Base-by-base conservation (phyloP, 1,140 invertebrate species). In the Maconellicoccus hirsutus region DNA sequence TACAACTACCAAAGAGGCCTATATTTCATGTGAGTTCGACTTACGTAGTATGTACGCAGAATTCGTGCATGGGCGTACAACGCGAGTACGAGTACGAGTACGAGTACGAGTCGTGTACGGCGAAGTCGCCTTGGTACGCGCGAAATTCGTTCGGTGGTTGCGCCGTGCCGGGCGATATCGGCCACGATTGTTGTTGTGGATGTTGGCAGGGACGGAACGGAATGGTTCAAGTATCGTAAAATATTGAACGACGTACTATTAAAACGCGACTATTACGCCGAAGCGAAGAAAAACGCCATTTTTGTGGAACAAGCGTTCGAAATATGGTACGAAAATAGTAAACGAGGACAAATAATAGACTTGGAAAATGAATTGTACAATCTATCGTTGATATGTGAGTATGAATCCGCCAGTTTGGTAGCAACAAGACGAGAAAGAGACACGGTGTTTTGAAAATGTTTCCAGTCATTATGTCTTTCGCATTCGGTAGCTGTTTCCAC, bases 1-100 rank as follows among this genome's bases (percentile, higher is more conserved):
- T 83, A 87, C 73, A 82, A 84, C 29, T 86, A 84, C 66, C 81
- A 86, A 74, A 83, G 92, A 74, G 92, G 92, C 19, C 80, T 95
- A 10, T 88, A 94, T 76, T 95, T 94, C 78, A 94, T 94, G 92
- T 89, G 82, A 81, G 83, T 82, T 71, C n/a, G n/a, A n/a, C n/a
- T n/a, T n/a, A n/a, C n/a, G n/a, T n/a, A n/a, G n/a, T n/a, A n/a
- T n/a, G n/a, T n/a, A n/a, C n/a, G n/a, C n/a, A n/a, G n/a, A n/a
- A n/a, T n/a, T n/a, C n/a, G n/a, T n/a, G n/a, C n/a, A n/a, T n/a
- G n/a, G n/a, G n/a, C n/a, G n/a, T n/a, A n/a, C n/a, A n/a, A n/a
- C n/a, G n/a, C n/a, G n/a, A n/a, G n/a, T n/a, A n/a, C n/a, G n/a
- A n/a, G n/a, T n/a, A n/a, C n/a, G n/a, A n/a, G n/a, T n/a, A n/a